Percentiles rank a stretch among this genome's conserved stretches.
Conservation (phyloP, 2,797 vertebrate genomes). For the Myotis myotis region DNA sequence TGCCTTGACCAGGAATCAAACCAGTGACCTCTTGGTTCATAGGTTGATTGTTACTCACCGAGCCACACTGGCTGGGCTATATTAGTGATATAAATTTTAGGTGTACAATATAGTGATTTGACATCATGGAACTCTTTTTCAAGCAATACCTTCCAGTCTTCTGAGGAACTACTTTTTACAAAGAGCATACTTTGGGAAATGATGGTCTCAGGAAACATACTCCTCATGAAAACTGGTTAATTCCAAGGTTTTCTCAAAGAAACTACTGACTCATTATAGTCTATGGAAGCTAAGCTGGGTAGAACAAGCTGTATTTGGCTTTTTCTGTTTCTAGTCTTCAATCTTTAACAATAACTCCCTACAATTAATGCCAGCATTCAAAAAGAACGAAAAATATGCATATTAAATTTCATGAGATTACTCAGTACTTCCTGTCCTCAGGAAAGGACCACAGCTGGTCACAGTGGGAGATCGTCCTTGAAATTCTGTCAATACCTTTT, state of each 20-base stretch:
- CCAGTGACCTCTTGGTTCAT: neutral
- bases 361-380: neutral
- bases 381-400: neutral
- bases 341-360: neutral
- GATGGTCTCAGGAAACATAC: neutral
- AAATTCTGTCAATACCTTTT: neutral
- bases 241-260: neutral
- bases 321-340: neutral
- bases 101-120: neutral
- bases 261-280: neutral
- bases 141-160: neutral
- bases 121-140: neutral
- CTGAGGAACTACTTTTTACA: neutral
- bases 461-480: neutral
- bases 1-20: neutral
- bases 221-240: neutral
- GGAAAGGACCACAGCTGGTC: constrained; percentile 15
- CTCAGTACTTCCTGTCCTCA: neutral
- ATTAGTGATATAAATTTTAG: neutral
- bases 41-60: neutral
- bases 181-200: neutral
- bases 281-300: neutral
- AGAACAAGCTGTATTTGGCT: neutral
- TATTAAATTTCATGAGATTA: neutral
- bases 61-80: neutral